phyloP scores from a whole-genome alignment of 64 coral and sea anemone species.

The Dendrophyllia cribrosa region DNA sequence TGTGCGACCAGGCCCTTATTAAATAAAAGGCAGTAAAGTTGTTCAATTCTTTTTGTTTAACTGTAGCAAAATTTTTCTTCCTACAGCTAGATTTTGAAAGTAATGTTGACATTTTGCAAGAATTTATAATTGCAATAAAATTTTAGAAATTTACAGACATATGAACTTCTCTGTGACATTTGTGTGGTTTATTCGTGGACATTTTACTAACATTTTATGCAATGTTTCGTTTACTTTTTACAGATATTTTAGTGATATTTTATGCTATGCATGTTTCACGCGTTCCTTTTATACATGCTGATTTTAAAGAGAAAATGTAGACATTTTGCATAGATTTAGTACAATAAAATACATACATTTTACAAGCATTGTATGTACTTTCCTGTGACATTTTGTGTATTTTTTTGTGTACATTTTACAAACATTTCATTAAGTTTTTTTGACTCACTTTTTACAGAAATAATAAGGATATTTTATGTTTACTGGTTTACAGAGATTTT shows the following conservation, averaged over 20 bases:
- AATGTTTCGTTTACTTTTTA: background rate
- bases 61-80: too few species aligned
- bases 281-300: background rate
- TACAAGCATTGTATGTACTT: background rate
- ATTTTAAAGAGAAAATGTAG: background rate
- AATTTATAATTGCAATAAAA: background rate
- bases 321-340: background rate
- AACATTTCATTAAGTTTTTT: background rate
- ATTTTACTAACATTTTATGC: background rate
- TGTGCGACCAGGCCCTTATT: too few species aligned
- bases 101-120: background rate
- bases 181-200: background rate
- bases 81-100: too few species aligned
- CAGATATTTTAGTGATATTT: background rate
- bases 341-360: background rate
- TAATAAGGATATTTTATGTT: slow-evolving; percentile 1
- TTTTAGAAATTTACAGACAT: background rate
- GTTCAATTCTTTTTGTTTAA: too few species aligned
- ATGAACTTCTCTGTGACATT: background rate
- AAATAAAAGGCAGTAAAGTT: too few species aligned
- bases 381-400: background rate
- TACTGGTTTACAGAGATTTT: slow-evolving; percentile 1
- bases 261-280: background rate
- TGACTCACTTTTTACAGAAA: background rate
- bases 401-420: background rate